Conservation (phyloP, 2,888 invertebrate genomes). For the Eristalis arbustorum region DNA sequence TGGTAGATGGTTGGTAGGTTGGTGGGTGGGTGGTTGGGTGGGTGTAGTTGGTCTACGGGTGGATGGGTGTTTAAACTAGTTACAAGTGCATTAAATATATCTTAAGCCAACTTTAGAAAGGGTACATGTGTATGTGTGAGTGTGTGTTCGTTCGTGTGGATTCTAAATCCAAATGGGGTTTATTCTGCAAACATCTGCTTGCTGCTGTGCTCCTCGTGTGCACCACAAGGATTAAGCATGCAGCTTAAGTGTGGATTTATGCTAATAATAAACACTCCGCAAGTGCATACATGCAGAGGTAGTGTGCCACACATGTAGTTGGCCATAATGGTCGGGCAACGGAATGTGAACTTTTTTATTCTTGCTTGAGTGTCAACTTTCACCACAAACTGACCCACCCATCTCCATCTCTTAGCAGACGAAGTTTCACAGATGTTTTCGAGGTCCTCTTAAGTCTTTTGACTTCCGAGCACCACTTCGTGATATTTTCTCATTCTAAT, state of each 20-base stretch:
- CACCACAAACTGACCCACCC: slow-evolving; percentile 45
- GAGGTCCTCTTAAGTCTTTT: slow-evolving; percentile 6
- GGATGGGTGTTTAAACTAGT: slow-evolving; percentile 64
- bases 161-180: slow-evolving; percentile 62
- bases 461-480: background rate
- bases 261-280: slow-evolving; percentile 71
- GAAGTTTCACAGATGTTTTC: slow-evolving; percentile 39
- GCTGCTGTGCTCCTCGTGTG: slow-evolving; percentile 53
- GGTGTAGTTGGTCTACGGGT: slow-evolving; percentile 19
- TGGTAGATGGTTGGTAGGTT: background rate
- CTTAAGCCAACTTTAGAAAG: slow-evolving; percentile 48
- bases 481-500: no score
- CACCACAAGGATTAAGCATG: slow-evolving; percentile 70
- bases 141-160: slow-evolving; percentile 40
- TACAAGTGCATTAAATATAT: slow-evolving; percentile 68
- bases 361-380: slow-evolving; percentile 63
- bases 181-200: slow-evolving; percentile 57
- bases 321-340: slow-evolving; percentile 48
- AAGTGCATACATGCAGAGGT: slow-evolving; percentile 64
- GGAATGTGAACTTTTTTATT: slow-evolving; percentile 29
- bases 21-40: slow-evolving; percentile 21
- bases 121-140: background rate
- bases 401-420: background rate
- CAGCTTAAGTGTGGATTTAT: slow-evolving; percentile 71
- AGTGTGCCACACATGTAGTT: slow-evolving; percentile 53